Base-by-base conservation (phyloP, 2,797 vertebrate species). In the Schizothorax lantsangensis region DNA sequence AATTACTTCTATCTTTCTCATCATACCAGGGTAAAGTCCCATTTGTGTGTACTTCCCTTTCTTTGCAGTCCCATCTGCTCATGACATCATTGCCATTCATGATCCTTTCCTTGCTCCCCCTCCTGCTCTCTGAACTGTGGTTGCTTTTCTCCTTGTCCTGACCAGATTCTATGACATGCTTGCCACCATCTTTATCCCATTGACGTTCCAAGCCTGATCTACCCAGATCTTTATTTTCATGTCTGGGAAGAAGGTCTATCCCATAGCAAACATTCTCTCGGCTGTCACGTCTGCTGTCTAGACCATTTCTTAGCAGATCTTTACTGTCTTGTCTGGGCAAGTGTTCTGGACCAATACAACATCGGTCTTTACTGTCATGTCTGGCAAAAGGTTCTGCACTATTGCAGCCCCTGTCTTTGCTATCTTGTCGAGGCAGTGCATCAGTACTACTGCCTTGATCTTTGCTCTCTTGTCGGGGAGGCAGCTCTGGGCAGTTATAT, bases 11-110 rank as follows among this genome's bases (percentile, higher is more conserved):
- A 79, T 97, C 97, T 92, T 97, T 97, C 92, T 94, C 96, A 84
- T 99, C 97, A 91, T 96, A 91, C 91, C 97, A 96, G 92, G 97
- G 93, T 86, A 97, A 95, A 66, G 96, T 96, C 88, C 98, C 98
- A 26, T 95, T 95, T 93, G 96, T 96, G 93, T 96, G 94, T 77
- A 92, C 92, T 87, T 94, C 95, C 89, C 95, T 94, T 49, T 98
- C 97, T 93, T 97, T 97, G 89, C 92, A 95, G 88, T 95, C 94
- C 47, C 89, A 81, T 87, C 89, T 93, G 30, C 91, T 95, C 92
- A 97, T 92, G 74, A 88, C 68, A 14, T 93, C 89, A 8, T 90
- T 88, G 2, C 93, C 93, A 52, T 94, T 95, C 83, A 90, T 85
- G 83, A 89, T 92, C 79, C 92, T 88, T 89, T 95, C 95, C 84